Evolutionary conservation across 2,888 invertebrate genomes (phyloP).

Genomic region (Tetranychus piercei): DNA sequence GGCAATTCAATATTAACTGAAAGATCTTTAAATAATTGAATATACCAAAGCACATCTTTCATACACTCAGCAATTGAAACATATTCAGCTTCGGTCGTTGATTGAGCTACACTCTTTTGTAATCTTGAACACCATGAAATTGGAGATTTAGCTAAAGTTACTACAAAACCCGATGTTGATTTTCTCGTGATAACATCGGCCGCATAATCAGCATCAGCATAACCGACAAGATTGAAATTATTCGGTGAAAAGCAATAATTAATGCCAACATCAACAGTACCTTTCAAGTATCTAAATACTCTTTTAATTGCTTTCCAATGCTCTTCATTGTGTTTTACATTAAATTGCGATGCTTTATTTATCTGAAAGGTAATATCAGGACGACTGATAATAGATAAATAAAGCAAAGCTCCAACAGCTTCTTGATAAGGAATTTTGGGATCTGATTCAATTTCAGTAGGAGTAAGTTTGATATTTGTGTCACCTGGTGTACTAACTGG

Average conservation of each 20-base stretch:
- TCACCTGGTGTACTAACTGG: slow-evolving; percentile 7
- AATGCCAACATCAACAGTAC: slow-evolving; percentile 1
- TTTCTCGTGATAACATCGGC: slow-evolving; percentile 22
- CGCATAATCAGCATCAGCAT: slow-evolving; percentile 25
- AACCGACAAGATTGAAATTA: slow-evolving; percentile 1
- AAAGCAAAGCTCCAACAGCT: background rate
- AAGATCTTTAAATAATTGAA: too few relatives aligned
- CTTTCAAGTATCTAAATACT: slow-evolving; percentile 6
- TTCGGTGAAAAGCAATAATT: too few relatives aligned
- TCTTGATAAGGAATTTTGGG: background rate
- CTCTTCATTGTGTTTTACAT: background rate
- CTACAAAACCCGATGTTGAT: slow-evolving; percentile 20
- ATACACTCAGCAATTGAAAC: too few relatives aligned
- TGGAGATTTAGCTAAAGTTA: background rate
- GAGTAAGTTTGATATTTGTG: background rate
- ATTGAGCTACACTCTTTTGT: slow-evolving; percentile 20
- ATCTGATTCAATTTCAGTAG: background rate
- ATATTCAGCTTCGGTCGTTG: too few relatives aligned
- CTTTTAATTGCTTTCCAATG: slow-evolving; percentile 15
- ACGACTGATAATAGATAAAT: background rate
- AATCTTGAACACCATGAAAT: slow-evolving; percentile 11
- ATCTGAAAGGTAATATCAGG: slow-evolving; percentile 9
- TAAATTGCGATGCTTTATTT: background rate
- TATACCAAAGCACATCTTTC: too few relatives aligned
- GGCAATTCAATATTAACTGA: too few relatives aligned